These are phyloP conservation scores for Drosophila malerkotliana DNA, from an alignment of 1,140 invertebrate genomes.

Conservation along the genomic window DNA sequence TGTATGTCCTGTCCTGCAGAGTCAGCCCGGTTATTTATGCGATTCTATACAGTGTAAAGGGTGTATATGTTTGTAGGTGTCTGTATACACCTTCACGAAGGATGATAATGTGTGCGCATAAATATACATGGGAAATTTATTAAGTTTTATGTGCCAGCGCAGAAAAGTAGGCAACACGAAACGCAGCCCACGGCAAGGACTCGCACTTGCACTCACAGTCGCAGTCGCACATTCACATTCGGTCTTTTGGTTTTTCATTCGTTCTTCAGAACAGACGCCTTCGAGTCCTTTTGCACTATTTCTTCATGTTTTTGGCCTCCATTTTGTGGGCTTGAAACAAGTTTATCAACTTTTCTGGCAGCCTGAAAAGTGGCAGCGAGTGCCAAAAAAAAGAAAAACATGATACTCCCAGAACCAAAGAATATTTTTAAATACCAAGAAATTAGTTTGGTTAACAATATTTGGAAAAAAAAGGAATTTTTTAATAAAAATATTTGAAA, in stretches of 20 bases:
- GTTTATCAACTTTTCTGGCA: slow-evolving; percentile 60
- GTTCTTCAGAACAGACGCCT: slow-evolving; percentile 19
- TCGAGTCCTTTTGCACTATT: background rate
- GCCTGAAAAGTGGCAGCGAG: background rate
- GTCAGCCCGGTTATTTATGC: slow-evolving; percentile 30
- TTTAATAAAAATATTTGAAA: too few relatives aligned
- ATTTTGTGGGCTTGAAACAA: slow-evolving; percentile 54
- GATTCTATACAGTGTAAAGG: background rate
- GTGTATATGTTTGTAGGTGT: background rate
- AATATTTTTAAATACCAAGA: background rate
- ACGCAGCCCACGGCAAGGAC: slow-evolving; percentile 46
- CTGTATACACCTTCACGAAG: slow-evolving; percentile 15
- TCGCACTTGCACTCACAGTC: slow-evolving; percentile 19
- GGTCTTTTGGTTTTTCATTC: background rate
- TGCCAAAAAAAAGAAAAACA: slow-evolving; percentile 14
- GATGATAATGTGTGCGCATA: slow-evolving; percentile 75
- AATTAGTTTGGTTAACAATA: background rate
- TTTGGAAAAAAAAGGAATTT: background rate
- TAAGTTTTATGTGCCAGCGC: slow-evolving; percentile 70
- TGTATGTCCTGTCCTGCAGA: slow-evolving; percentile 27
- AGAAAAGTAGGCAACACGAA: slow-evolving; percentile 49
- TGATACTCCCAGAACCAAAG: background rate
- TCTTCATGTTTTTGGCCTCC: background rate
- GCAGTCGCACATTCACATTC: background rate
- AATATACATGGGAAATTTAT: slow-evolving; percentile 75